Evolutionary conservation across 2,888 invertebrate species (phyloP).

Genomic region (Sarcophaga subvicina): DNA sequence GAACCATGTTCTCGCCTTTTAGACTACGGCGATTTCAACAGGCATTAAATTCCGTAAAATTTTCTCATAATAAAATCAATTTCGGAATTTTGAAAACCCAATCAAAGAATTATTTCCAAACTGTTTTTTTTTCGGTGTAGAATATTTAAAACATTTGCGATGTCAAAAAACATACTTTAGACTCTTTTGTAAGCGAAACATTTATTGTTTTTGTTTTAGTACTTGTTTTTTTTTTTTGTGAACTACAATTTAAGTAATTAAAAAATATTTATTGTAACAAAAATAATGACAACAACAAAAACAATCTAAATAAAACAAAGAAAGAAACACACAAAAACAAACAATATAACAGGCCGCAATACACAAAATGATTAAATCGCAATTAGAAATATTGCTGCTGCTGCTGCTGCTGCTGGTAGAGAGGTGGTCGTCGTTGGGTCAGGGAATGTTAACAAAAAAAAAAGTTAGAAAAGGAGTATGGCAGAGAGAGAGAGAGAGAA

Average conservation of each 20-base stretch:
- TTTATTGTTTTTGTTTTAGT: neutral
- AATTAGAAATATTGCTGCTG: conserved; percentile 70
- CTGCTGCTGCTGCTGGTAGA: conserved; percentile 23
- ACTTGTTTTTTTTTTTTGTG: conserved; percentile 16
- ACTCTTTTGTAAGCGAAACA: conserved; percentile 7
- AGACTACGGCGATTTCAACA: too few relatives aligned
- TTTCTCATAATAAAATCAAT: neutral
- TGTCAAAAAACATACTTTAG: conserved; percentile 30
- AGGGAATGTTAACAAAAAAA: too few relatives aligned
- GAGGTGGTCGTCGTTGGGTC: too few relatives aligned
- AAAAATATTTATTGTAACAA: conserved; percentile 67
- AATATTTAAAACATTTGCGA: conserved; percentile 11
- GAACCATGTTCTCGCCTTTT: too few relatives aligned
- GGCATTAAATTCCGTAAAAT: too few relatives aligned
- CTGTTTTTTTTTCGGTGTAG: conserved; percentile 10
- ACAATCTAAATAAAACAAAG: neutral
- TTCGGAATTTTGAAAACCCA: neutral
- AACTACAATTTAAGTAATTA: conserved; percentile 64
- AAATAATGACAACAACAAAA: conserved; percentile 47
- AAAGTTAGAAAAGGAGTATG: too few relatives aligned
- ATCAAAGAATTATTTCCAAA: too few relatives aligned
- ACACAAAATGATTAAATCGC: conserved; percentile 72
- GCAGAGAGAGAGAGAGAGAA: too few relatives aligned
- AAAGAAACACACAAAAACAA: conserved; percentile 8
- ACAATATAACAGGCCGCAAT: conserved; percentile 56